These are phyloP conservation scores for Coleophora deauratella DNA, from an alignment of 2,888 invertebrate species.

Conservation along the genomic window DNA sequence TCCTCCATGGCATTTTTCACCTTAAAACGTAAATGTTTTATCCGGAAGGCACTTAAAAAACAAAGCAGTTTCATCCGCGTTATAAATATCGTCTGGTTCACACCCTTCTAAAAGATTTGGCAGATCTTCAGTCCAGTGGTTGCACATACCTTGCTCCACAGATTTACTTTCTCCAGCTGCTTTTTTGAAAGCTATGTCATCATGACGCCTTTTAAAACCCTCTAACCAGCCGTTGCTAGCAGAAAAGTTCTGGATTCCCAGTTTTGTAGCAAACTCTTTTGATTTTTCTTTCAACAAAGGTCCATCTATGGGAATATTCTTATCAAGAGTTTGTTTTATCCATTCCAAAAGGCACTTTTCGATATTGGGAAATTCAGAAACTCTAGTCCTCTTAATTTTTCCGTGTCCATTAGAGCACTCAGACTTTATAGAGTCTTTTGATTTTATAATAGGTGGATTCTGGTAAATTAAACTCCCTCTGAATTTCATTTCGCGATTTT, in stretches of 20 bases:
- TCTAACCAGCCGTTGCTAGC: conserved; percentile 19
- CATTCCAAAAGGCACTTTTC: conserved; percentile 17
- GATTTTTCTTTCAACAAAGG: conserved; percentile 18
- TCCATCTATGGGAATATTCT: conserved; percentile 17
- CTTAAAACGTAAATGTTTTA: conserved; percentile 15
- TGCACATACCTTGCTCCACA: conserved; percentile 10
- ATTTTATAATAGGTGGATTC: conserved; percentile 18
- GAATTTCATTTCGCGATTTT: conserved; percentile 19
- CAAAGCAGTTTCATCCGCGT: conserved; percentile 6
- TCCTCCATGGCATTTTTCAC: conserved; percentile 10
- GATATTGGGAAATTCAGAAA: conserved; percentile 15
- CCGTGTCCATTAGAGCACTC: conserved; percentile 17
- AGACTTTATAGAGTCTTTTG: conserved; percentile 19
- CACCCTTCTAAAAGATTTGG: conserved; percentile 11
- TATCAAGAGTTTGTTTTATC: conserved; percentile 13
- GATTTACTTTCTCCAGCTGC: conserved; percentile 13
- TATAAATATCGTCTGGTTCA: conserved; percentile 7
- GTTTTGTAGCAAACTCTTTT: conserved; percentile 16
- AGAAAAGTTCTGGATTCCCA: conserved; percentile 16
- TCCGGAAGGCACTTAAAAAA: conserved; percentile 8
- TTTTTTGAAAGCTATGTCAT: conserved; percentile 16
- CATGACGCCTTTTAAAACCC: conserved; percentile 14
- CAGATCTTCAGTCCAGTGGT: conserved; percentile 11
- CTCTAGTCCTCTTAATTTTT: conserved; percentile 15
- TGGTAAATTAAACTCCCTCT: conserved; percentile 15